Evolutionary conservation across 2,888 invertebrate species (phyloP), one percentile per base, ranked within the genome.

Genomic region (Scaptomyza reducta): DNA sequence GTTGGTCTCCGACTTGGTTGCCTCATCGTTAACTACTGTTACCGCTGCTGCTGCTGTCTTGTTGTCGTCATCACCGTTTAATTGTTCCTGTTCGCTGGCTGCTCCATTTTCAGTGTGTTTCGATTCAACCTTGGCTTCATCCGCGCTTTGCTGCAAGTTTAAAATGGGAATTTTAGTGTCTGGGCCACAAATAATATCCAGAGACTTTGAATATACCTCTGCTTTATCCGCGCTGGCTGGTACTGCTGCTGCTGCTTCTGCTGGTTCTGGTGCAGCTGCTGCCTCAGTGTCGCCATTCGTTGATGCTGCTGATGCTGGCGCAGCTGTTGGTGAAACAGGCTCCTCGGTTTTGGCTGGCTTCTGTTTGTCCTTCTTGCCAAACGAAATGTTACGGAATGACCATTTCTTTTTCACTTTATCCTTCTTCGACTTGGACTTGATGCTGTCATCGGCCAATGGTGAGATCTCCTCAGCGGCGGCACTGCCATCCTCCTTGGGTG

Each of bases 361-460:
- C 83, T 94, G 95, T 93, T 96, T 97, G 91, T 97, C 97, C 92
- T 96, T 96, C 92, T 95, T 95, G 90, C 96, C 95, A 92, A 97
- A 97, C 90, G 96, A 96, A 93, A 97, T 95, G 90, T 95, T 96
- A 90, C 96, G 94, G 92, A 97, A 95, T 87, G 96, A 96, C 96
- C 96, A 97, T 93, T 96, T 96, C 94, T 96, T 96, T 94, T 96
- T 96, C 84, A 95, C 93, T 93, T 93, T 94, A 81, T 94, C 95
- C 90, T 95, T 95, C 90, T 95, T 95, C 74, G 94, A 93, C 90
- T 94, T 94, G 77, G 88, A 80, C 90, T 94, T 94, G 87, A 92
- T 92, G 81, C 90, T 91, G 90, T 92, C 89, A 62, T 89, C 89
- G 9, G 88, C 77, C 42, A 90, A 66, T 4, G 89, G 90, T 33